These are phyloP conservation scores for Lemur catta DNA, from an alignment of 2,797 vertebrate species.

Conservation along the genomic window DNA sequence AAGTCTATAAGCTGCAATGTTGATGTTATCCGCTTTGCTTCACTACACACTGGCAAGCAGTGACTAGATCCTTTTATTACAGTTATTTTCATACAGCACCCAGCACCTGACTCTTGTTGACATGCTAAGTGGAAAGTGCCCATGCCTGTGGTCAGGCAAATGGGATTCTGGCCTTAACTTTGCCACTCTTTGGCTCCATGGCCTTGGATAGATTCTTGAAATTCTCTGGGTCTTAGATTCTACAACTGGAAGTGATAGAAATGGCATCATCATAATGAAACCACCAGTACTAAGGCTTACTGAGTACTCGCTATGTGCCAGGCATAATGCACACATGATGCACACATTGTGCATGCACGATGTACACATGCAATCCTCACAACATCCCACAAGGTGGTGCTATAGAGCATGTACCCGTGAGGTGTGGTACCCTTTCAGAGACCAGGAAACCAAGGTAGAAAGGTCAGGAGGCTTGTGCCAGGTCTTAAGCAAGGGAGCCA, in stretches of 20 bases:
- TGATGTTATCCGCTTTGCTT: not conserved
- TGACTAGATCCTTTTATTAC: not conserved
- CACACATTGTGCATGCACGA: not conserved
- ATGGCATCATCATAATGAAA: not conserved
- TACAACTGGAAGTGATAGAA: not conserved
- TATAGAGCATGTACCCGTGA: accelerated
- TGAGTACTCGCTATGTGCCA: not conserved
- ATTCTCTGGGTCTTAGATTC: constrained; percentile 5
- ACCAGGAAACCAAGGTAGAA: not conserved
- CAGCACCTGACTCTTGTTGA: not conserved
- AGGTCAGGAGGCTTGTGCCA: not conserved
- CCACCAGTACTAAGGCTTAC: not conserved
- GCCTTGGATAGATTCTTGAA: not conserved
- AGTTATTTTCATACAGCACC: not conserved
- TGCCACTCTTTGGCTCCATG: not conserved
- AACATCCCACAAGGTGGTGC: not conserved
- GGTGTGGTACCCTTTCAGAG: not conserved
- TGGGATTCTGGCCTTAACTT: not conserved
- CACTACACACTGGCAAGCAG: not conserved
- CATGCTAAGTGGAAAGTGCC: not conserved
- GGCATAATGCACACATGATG: no score
- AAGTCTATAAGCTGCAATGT: not conserved
- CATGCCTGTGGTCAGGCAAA: not conserved
- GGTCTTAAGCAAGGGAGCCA: not conserved
- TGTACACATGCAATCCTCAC: not conserved